Percentiles rank a stretch among this genome's conserved stretches.
These are phyloP conservation scores for Acholoe squamosa DNA, from an alignment of 2,888 invertebrate genomes.

Conservation along the genomic window DNA sequence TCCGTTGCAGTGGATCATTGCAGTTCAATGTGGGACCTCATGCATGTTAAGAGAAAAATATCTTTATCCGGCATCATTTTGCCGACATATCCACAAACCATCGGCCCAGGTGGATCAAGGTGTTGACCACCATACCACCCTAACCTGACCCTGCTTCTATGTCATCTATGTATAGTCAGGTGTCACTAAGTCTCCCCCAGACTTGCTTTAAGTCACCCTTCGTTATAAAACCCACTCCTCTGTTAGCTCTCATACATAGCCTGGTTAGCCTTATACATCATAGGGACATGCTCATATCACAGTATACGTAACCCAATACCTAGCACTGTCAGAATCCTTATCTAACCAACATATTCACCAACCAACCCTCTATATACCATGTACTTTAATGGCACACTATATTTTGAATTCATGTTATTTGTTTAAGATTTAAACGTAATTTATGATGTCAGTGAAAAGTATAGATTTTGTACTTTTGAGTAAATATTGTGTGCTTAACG, in stretches of 20 bases:
- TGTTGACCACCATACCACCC: neutral
- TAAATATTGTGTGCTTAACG: no score
- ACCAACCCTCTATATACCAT: neutral
- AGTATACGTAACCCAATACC: neutral
- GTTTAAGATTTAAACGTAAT: no score
- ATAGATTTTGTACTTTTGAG: no score
- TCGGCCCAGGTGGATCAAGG: no score
- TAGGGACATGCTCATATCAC: neutral
- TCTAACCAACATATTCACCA: slow-evolving; percentile 40
- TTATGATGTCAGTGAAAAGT: no score
- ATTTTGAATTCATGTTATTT: neutral
- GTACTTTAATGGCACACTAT: neutral
- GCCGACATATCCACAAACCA: no score
- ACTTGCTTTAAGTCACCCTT: slow-evolving; percentile 14
- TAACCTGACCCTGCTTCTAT: neutral
- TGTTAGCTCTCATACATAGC: neutral
- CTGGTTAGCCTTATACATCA: neutral
- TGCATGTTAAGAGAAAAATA: no score
- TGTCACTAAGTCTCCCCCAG: slow-evolving; percentile 13
- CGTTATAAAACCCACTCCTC: neutral
- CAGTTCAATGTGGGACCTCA: no score
- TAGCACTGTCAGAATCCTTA: neutral
- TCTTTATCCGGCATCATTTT: no score
- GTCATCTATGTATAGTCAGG: neutral
- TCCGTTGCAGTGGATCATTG: no score